These are phyloP conservation scores for Metridium senile DNA, from an alignment of 92 coral and sea anemone genomes.

Conservation along the genomic window DNA sequence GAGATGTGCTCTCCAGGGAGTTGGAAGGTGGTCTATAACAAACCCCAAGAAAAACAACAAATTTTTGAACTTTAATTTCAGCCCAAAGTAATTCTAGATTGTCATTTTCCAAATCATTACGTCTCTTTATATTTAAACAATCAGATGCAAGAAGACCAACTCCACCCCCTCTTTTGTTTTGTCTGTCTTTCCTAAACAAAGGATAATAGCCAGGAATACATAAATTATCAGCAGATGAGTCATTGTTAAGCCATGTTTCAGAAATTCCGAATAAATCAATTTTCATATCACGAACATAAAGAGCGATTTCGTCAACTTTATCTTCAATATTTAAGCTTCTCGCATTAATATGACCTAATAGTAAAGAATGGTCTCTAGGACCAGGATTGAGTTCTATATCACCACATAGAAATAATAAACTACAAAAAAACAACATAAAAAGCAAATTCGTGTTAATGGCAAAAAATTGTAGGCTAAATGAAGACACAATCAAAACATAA, in stretches of 20 bases:
- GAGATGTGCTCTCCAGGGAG: slow-evolving; percentile 20
- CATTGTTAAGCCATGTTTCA: slow-evolving; percentile 23
- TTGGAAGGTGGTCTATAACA: slow-evolving; percentile 40
- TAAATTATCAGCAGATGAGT: not conserved
- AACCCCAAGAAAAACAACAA: slow-evolving; percentile 19
- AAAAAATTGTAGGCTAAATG: not conserved
- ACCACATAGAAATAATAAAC: slow-evolving; percentile 8
- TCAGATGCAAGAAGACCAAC: slow-evolving; percentile 19
- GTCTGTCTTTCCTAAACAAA: slow-evolving; percentile 24
- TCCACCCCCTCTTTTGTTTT: slow-evolving; percentile 20
- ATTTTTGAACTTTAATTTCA: slow-evolving; percentile 21
- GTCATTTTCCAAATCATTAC: slow-evolving; percentile 18
- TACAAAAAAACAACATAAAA: slow-evolving; percentile 7
- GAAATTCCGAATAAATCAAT: slow-evolving; percentile 12
- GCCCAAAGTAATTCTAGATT: slow-evolving; percentile 19
- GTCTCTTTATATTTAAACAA: slow-evolving; percentile 7
- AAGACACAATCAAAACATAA: not conserved
- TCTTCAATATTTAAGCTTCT: slow-evolving; percentile 21
- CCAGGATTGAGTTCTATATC: slow-evolving; percentile 11
- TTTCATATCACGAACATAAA: not conserved
- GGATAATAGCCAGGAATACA: slow-evolving; percentile 32
- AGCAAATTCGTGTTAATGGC: not conserved
- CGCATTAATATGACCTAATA: slow-evolving; percentile 23
- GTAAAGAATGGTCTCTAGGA: slow-evolving; percentile 5
- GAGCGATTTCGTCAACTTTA: slow-evolving; percentile 22